Evolutionary conservation across 2,797 vertebrate species (phyloP), one percentile per base, ranked within the genome.

Genomic region (Rhincodon typus): DNA sequence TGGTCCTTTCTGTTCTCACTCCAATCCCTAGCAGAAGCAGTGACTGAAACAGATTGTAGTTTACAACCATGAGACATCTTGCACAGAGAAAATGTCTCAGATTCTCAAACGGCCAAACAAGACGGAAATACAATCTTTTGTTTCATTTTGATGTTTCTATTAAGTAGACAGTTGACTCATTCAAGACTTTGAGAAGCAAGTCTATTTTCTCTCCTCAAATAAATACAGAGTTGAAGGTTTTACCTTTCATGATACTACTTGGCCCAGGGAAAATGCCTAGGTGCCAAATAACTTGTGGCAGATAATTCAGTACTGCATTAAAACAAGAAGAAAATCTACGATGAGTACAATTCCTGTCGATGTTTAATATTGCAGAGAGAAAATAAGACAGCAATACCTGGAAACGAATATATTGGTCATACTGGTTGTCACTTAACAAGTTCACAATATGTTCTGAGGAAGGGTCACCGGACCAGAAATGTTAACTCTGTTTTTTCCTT

Each of bases 71-170:
- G 27, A 50, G 74, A 30, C 67, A 57, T 95, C 74, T 72, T 50
- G 30, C 34, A 77, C 42, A 95, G 70, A 77, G 50, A 15, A 95
- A 74, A 77, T 77, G 23, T 57, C 70, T 77, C 94, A 77, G 23
- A 8, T 77, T 77, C 46, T 95, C 13, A 74, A 77, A 30, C 94
- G 21, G 46, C 70, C 70, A 74, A 95, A 95, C 70, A 77, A 74
- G 70, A 72, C 34, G 77, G 94, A 72, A 95, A 95, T 46, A 46
- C 53, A 95, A 77, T 30, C 94, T 95, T 95, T 77, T 95, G 94
- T 95, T 95, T 95, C n/a, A 50, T 95, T 95, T 30, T 50, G 27
- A 77, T 95, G 70, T 95, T 95, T 95, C 30, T 95, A 72, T 95
- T 21, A 95, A 95, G 70, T 74, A 95, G 94, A 74, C 67, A 72